phyloP scores from a whole-genome alignment of 2,797 vertebrate genomes.

The Chelon auratus region DNA sequence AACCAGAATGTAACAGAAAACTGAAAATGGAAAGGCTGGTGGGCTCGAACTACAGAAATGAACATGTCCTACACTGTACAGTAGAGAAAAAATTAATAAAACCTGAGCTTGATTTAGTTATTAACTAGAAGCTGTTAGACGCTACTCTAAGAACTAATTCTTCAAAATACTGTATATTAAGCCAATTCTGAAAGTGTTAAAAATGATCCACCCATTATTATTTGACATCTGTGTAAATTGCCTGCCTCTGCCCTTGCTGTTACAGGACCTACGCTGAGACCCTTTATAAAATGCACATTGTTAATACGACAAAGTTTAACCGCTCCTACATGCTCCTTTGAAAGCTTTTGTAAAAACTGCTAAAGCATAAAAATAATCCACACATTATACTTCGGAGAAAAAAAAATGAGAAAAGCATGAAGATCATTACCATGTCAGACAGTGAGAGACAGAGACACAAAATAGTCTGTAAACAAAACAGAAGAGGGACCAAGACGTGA shows the following conservation, averaged over 20 bases:
- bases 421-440: conserved; percentile 74
- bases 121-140: not conserved
- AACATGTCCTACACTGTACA: not conserved
- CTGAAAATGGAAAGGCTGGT: no score
- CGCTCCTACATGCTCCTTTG: conserved; percentile 15
- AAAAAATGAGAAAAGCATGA: conserved; percentile 45
- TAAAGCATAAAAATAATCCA: conserved; percentile 53
- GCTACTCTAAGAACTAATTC: not conserved
- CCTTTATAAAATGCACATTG: conserved; percentile 25
- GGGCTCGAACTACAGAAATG: no score
- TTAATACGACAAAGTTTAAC: conserved; percentile 49
- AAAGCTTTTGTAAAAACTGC: conserved; percentile 61
- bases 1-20: not conserved
- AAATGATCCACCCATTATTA: conserved; percentile 19
- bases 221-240: conserved; percentile 29
- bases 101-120: not conserved
- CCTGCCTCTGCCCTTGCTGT: conserved; percentile 5
- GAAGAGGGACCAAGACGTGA: conserved; percentile 68
- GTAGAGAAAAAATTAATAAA: conserved; percentile 6
- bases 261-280: not conserved
- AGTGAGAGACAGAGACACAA: conserved; percentile 57
- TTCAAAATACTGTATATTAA: conserved; percentile 1
- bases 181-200: conserved; percentile 29
- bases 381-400: conserved; percentile 58
- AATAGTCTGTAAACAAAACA: conserved; percentile 78